These are phyloP conservation scores for Petrocephalus microphthalmus DNA, from an alignment of 2,113 vertebrate species.

Conservation along the genomic window DNA sequence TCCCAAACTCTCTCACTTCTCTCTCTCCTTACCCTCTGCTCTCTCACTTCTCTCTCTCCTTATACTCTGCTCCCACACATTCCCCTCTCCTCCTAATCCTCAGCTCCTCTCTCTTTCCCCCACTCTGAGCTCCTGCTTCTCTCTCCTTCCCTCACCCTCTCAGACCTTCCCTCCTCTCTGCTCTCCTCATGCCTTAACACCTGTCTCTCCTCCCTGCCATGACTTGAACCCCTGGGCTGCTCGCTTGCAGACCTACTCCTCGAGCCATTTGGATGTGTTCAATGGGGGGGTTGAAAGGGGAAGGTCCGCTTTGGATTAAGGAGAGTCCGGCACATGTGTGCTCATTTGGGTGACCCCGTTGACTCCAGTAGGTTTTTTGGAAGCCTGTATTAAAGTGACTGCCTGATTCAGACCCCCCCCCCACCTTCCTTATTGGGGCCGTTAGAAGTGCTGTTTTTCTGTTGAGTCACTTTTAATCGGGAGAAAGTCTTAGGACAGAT, in stretches of 20 bases:
- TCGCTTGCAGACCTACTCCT: neutral
- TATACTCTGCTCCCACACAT: no score
- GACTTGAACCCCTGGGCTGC: neutral
- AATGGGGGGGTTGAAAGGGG: neutral
- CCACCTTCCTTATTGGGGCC: neutral
- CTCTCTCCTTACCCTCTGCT: neutral
- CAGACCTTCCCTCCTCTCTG: neutral
- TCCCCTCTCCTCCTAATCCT: neutral
- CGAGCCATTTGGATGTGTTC: neutral
- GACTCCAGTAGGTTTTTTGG: neutral
- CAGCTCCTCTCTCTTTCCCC: neutral
- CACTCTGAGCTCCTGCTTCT: neutral
- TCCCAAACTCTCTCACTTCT: neutral
- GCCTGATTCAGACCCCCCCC: neutral
- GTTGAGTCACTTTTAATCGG: neutral
- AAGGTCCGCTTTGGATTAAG: conserved; percentile 4
- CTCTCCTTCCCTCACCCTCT: neutral
- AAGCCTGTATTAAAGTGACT: neutral
- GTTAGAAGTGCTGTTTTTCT: neutral
- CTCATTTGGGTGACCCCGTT: neutral
- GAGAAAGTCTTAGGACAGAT: neutral
- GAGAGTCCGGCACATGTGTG: neutral
- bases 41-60: no score
- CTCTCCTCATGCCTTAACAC: neutral
- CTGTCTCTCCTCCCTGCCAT: neutral